Base-by-base conservation (phyloP, 2,888 invertebrate genomes). In the Icerya purchasi region DNA sequence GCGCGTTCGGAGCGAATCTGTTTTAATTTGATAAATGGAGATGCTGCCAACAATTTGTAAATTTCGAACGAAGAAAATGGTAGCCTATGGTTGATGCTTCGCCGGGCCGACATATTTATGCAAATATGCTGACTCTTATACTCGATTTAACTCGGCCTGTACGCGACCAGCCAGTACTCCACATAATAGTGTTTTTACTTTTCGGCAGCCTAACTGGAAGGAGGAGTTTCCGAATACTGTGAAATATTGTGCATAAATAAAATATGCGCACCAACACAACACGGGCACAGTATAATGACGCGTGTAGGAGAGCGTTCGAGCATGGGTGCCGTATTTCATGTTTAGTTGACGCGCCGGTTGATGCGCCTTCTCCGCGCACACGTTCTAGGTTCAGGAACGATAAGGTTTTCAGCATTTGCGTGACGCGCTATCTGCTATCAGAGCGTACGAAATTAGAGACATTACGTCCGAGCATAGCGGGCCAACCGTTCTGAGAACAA, bases 61-160 rank as follows among this genome's bases (percentile, higher is more conserved):
- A 8, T 36, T 36, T 36, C 8, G 8, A 5, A 36, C 8, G 36
- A 36, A 36, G 36, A 36, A 58, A 58, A 58, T 49, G 58, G 58
- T 58, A 58, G 58, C 58, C 58, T 58, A 58, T 58, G 58, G 58
- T 58, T 58, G 23, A 50, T 50, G 22, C 18, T 50, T 36, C 49
- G 36, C 54, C 58, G 53, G 53, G 24, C 59, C 20, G 60, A 60
- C 60, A 60, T 60, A 60, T 60, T 60, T 60, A 60, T 60, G 60
- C 60, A 60, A 60, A 60, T 60, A 60, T 60, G 60, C 56, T 56
- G 60, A 56, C 60, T 60, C 56, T 60, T 60, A 60, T 56, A 60
- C 50, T 55, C 56, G 56, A 60, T 60, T 60, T 60, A 60, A 60
- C 60, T 56, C 55, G 51, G 55, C 52, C 25, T 59, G 55, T 5